phyloP scores from a whole-genome alignment of 2,113 vertebrate genomes.

The Trinectes maculatus region DNA sequence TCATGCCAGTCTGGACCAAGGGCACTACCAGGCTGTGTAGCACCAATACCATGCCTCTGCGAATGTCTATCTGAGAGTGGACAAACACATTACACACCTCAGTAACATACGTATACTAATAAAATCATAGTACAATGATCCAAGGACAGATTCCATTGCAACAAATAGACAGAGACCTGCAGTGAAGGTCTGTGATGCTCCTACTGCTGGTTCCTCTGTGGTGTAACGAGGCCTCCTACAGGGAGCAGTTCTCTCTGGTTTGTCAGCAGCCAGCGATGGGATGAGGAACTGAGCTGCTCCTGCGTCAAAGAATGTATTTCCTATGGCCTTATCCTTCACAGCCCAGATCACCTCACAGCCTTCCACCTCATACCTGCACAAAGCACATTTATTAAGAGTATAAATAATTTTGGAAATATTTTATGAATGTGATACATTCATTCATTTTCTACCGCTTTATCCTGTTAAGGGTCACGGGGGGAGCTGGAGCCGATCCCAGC shows the following conservation, averaged over 20 bases:
- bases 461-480: too few relatives aligned
- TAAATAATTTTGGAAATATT: too few relatives aligned
- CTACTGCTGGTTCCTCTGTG: conserved; percentile 65
- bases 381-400: neutral
- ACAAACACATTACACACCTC: neutral
- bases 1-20: conserved; percentile 96
- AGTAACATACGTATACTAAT: neutral
- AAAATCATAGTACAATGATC: neutral
- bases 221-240: conserved; percentile 91
- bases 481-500: too few relatives aligned
- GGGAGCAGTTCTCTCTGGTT: conserved; percentile 68
- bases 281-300: conserved; percentile 95
- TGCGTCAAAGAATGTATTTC: conserved; percentile 95
- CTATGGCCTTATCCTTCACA: conserved; percentile 95
- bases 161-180: conserved; percentile 67
- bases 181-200: conserved; percentile 55
- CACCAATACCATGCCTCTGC: conserved; percentile 35
- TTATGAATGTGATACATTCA: too few relatives aligned
- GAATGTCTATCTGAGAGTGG: conserved; percentile 66
- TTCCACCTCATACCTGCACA: conserved; percentile 87
- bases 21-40: conserved; percentile 85
- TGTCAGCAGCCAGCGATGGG: conserved; percentile 83
- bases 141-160: neutral
- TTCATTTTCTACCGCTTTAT: too few relatives aligned
- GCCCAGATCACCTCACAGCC: conserved; percentile 96